Evolutionary conservation across 2,797 vertebrate species (phyloP), one percentile per base, ranked within the genome.

Genomic region (Amphiprion clarkii): DNA sequence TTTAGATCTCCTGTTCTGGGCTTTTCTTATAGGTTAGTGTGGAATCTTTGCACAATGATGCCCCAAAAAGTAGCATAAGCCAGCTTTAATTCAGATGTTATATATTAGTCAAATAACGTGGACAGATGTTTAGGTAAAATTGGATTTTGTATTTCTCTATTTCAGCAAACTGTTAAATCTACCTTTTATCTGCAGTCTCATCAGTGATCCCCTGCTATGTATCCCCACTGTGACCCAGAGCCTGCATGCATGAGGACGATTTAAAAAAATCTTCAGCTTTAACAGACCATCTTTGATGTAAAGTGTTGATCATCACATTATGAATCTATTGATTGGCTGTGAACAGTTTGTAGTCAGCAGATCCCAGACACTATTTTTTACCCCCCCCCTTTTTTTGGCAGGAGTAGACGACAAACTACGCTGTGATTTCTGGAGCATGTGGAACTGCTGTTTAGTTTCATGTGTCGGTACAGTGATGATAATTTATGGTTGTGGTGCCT

Each of bases 401-500:
- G 73, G 44, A 51, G 29, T 19, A 19, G 70, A 52, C 44, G 68
- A 57, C 33, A 16, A 42, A 72, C 61, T 60, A 36, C 7, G 64
- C 86, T 81, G 86, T 84, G 90, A 86, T 64, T 49, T 80, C 66
- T 68, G 69, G 74, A 86, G 79, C 87, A 82, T 79, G 79, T 79
- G 85, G 73, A 84, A 69, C 77, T 75, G 75, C 65, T 14, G 77
- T 83, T 71, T 76, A 65, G 82, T 87, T 90, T 88, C 81, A 73
- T 84, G 82, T 79, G 79, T 82, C 1, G 54, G 78, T 86, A 78
- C 79, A 78, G 69, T 86, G 13, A 79, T 74, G 67, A 75, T 90
- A 71, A 85, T 90, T 89, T 87, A 86, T 90, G 77, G 73, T 90
- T 78, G 79, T 83, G 78, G 86, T 91, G 88, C 86, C 90, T 86